phyloP scores from a whole-genome alignment of 2,113 vertebrate genomes.

The Lepidothrix coronata region DNA sequence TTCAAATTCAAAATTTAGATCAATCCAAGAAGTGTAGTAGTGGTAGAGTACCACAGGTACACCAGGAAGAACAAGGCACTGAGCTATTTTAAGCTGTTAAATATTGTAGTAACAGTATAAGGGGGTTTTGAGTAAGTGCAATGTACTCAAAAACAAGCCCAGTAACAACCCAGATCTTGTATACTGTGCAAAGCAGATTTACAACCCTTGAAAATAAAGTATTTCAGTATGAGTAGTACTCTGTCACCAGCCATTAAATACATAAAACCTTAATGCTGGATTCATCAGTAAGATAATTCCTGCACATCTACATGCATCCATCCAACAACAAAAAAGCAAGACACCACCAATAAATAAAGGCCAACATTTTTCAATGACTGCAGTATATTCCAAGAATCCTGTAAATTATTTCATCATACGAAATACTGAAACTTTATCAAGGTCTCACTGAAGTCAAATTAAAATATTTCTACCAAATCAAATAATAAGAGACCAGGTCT shows the following conservation, averaged over 20 bases:
- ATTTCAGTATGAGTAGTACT: not conserved
- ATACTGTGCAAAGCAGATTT: not conserved
- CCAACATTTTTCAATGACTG: not conserved
- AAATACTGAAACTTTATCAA: not conserved
- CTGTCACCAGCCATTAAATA: not conserved
- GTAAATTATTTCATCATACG: not conserved
- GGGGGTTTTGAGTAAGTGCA: not conserved
- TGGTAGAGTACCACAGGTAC: not conserved
- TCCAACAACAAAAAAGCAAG: not conserved
- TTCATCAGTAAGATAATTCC: not conserved
- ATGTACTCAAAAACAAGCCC: not conserved
- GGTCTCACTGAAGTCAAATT: not conserved
- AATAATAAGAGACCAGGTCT: not conserved
- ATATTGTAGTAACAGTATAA: not conserved
- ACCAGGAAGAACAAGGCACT: not conserved
- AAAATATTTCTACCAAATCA: not conserved
- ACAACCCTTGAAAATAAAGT: not conserved
- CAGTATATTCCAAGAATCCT: not conserved
- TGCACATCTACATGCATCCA: not conserved
- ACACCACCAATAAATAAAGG: not conserved
- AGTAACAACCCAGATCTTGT: not conserved
- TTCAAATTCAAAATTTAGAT: not conserved
- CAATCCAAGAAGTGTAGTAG: rapidly evolving
- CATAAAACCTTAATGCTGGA: not conserved
- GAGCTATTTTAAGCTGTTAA: not conserved